Evolutionary conservation across 2,113 vertebrate genomes (phyloP).

Genomic region (Paramormyrops kingsleyae): DNA sequence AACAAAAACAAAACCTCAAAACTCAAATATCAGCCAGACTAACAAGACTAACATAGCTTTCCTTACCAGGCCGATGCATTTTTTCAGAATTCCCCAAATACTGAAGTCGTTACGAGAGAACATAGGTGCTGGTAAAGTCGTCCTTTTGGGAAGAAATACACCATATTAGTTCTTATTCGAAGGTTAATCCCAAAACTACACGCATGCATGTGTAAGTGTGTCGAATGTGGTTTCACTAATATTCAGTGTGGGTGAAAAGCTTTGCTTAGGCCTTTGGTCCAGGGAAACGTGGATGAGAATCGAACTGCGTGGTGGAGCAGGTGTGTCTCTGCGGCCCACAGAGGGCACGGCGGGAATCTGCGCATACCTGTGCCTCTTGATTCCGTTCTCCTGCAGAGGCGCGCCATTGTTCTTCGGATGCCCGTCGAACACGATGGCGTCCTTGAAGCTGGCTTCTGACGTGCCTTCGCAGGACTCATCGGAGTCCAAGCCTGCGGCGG

Average conservation of each 20-base stretch:
- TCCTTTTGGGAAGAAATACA: conserved; percentile 55
- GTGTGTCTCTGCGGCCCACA: neutral
- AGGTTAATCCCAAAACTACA: neutral
- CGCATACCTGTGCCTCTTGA: conserved; percentile 81
- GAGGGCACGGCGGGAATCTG: conserved; percentile 37
- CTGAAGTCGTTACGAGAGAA: conserved; percentile 86
- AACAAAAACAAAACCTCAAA: neutral
- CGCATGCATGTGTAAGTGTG: neutral
- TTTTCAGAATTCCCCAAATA: conserved; percentile 91
- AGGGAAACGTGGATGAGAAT: neutral
- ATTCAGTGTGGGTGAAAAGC: neutral
- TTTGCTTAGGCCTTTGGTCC: neutral
- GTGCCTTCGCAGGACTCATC: conserved; percentile 85
- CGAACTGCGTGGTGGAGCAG: neutral
- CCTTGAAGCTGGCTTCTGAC: conserved; percentile 78
- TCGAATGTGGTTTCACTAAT: neutral
- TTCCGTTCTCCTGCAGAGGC: conserved; percentile 78
- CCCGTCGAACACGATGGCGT: conserved; percentile 60
- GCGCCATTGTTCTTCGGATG: conserved; percentile 66
- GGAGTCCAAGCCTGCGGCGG: conserved; percentile 83
- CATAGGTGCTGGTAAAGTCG: conserved; percentile 81
- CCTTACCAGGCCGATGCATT: conserved; percentile 93
- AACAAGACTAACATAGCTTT: neutral
- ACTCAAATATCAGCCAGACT: neutral
- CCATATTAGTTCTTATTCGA: neutral